Base-by-base conservation (phyloP, 2,113 vertebrate species). In the Electrona antarctica region DNA sequence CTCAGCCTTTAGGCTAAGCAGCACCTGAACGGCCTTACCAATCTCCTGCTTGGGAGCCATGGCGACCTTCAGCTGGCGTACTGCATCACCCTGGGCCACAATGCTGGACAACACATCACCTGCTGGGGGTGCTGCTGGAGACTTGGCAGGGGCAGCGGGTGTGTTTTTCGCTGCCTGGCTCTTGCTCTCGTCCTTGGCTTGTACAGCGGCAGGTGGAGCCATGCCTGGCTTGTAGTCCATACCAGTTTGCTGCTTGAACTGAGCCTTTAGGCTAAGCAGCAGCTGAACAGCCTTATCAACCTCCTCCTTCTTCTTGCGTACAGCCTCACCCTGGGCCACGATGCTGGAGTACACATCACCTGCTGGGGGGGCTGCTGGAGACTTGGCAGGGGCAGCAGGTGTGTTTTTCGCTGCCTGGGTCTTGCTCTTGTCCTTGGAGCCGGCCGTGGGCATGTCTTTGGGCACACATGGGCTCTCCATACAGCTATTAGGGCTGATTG, bases 381-480 rank as follows among this genome's bases (percentile, higher is more conserved):
- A 3, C 52, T 80, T 86, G 65, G 75, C 84, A 0, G 67, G 7
- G 41, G 72, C 14, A 47, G 61, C 66, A 57, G 84, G 10, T 80
- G 93, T 91, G 71, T 89, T 95, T 78, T 85, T 94, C 12, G 81
- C 68, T 33, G 74, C 56, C 89, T 95, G 95, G 76, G 80, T 90
- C 90, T 97, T 99, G 76, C 88, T 92, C 88, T 99, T 99, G 71
- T 98, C 97, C 87, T 97, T 98, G 71, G 97, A 98, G 11, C 98
- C 98, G 59, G 95, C 95, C 0, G 96, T 99, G 57, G 98, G 98
- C 97, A 98, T 98, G 80, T 99, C 98, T 84, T 98, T 99, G 46
- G 95, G 89, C 84, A 99, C 85, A 76, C 97, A 99, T 0, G 98
- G 97, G 47, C 97, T 95, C 50, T 98, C 97, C 92, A 92, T 96